Evolutionary conservation across 1,140 invertebrate genomes (phyloP).

Genomic region (Lepidurus couesii): DNA sequence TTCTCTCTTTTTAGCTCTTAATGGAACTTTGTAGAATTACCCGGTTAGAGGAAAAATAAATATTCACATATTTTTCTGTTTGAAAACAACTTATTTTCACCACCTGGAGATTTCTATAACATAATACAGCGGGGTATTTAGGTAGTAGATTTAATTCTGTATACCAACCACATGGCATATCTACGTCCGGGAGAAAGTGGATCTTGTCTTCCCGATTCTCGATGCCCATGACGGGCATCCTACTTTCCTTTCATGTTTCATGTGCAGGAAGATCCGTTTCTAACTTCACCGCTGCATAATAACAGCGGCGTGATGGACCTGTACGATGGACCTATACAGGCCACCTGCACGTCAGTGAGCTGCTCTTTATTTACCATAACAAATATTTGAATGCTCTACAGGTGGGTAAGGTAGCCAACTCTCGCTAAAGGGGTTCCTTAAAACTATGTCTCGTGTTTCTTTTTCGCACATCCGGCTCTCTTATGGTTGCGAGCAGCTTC

Average conservation of each 20-base stretch:
- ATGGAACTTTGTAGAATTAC: background rate
- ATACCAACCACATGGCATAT: background rate
- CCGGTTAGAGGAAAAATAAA: too few relatives aligned
- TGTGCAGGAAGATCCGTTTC: constrained; percentile 14
- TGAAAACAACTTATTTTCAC: too few relatives aligned
- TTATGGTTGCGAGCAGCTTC: background rate
- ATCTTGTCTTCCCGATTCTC: constrained; percentile 5
- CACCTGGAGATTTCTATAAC: background rate
- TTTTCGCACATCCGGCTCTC: background rate
- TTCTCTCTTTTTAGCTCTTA: background rate
- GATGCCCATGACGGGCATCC: constrained; percentile 20
- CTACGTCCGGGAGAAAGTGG: constrained; percentile 13
- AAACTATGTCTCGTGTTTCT: constrained; percentile 19
- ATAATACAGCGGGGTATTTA: background rate
- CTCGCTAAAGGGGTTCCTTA: background rate
- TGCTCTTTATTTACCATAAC: constrained; percentile 12
- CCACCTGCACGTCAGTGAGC: background rate
- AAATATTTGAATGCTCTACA: constrained; percentile 1
- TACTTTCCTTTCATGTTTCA: constrained; percentile 2
- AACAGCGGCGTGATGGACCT: background rate
- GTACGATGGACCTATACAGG: background rate
- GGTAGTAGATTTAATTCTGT: background rate
- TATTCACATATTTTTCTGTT: too few relatives aligned
- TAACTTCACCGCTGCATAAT: constrained; percentile 3
- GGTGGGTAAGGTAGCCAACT: background rate